Evolutionary conservation across 2,888 invertebrate genomes (phyloP).

Genomic region (Choristoneura rosaceana): DNA sequence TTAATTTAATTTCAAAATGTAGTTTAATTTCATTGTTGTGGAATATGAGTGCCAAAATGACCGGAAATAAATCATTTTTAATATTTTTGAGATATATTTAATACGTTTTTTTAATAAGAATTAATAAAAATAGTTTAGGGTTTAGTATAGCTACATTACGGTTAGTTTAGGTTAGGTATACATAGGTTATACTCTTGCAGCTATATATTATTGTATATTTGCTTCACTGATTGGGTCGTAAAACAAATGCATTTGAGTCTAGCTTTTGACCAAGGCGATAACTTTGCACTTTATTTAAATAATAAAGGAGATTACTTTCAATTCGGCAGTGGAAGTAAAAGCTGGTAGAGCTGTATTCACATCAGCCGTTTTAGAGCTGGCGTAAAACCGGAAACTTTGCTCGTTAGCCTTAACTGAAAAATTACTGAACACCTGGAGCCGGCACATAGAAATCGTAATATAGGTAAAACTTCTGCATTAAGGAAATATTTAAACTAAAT

Average conservation of each 20-base stretch:
- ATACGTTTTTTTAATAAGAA: too few species aligned
- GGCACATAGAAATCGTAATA: constrained; percentile 14
- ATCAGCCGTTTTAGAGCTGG: constrained; percentile 13
- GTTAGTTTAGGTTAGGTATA: too few species aligned
- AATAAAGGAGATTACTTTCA: background rate
- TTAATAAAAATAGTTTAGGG: too few species aligned
- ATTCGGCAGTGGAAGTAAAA: constrained; percentile 4
- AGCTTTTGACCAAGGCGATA: background rate
- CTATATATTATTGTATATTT: background rate
- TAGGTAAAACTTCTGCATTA: constrained; percentile 8
- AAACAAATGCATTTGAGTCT: background rate
- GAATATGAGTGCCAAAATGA: too few species aligned
- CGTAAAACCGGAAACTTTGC: constrained; percentile 26
- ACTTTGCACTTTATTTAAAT: background rate
- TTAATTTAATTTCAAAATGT: too few species aligned
- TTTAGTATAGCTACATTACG: too few species aligned
- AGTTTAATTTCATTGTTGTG: too few species aligned
- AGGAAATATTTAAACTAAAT: constrained; percentile 10
- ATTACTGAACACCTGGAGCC: constrained; percentile 17
- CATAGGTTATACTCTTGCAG: background rate
- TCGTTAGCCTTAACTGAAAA: constrained; percentile 33
- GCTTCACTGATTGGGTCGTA: background rate
- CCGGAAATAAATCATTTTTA: too few species aligned
- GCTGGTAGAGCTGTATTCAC: constrained; percentile 9
- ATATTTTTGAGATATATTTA: too few species aligned